Evolutionary conservation across 2,888 invertebrate species (phyloP).

Genomic region (Drosophila rubida): DNA sequence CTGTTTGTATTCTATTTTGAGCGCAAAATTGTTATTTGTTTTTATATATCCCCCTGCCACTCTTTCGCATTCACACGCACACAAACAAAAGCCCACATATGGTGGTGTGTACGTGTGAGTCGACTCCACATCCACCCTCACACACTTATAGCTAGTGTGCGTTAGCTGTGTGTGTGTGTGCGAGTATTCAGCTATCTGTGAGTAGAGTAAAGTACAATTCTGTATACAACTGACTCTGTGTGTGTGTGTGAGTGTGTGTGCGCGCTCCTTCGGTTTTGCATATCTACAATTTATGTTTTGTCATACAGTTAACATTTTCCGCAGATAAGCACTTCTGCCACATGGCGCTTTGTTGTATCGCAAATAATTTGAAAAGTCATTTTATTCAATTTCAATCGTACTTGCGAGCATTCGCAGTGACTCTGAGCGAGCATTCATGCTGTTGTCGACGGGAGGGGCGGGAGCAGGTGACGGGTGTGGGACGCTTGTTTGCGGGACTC

Average conservation of each 20-base stretch:
- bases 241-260: conserved; percentile 9
- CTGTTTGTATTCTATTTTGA: conserved; percentile 75
- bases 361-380: conserved; percentile 76
- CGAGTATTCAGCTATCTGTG: conserved; percentile 5
- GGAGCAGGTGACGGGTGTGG: conserved; percentile 11
- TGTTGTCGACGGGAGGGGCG: background rate
- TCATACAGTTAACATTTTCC: conserved; percentile 78
- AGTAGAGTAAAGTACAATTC: conserved; percentile 31
- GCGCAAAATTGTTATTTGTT: conserved; percentile 79
- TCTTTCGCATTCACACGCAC: background rate
- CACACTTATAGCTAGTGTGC: conserved; percentile 8
- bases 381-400: conserved; percentile 73
- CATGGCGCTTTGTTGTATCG: conserved; percentile 56
- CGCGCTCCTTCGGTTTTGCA: conserved; percentile 60
- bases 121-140: conserved; percentile 20
- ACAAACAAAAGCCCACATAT: conserved; percentile 1
- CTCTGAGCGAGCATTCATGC: background rate
- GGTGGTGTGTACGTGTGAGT: conserved; percentile 11
- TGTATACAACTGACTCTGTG: conserved; percentile 2
- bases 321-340: conserved; percentile 76
- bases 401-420: conserved; percentile 37
- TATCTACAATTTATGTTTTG: conserved; percentile 78
- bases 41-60: conserved; percentile 53
- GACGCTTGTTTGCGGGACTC: background rate
- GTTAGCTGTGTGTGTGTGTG: conserved; percentile 2